Evolutionary conservation across 2,113 vertebrate species (phyloP), one percentile per base, ranked within the genome.

Genomic region (Saimiri boliviensis): DNA sequence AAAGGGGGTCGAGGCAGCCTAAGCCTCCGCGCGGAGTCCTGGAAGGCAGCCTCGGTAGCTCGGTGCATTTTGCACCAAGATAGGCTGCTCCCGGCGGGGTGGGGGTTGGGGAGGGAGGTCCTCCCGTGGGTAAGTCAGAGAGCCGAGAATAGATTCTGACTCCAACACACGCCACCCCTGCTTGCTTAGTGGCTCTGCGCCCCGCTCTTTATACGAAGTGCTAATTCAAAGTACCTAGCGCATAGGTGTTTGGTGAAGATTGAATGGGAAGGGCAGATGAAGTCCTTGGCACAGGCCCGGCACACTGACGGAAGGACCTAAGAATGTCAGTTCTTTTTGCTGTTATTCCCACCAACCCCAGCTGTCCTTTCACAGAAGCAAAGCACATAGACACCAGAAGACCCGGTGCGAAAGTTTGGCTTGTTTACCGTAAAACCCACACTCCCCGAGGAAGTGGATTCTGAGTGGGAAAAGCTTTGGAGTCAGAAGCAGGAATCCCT

Each of bases 11-110:
- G 4, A 47, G n/a, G 25, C 58, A 37, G 63, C n/a, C 47, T 32
- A 45, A 4, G 23, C 14, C 9, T 9, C 73, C 1, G 0, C 19
- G 35, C 2, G 3, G 32, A 20, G 32, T 56, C 23, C n/a, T 14
- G 6, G 54, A 91, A 81, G 42, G 40, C 30, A 54, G 37, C 7
- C 23, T 40, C 42, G 21, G 2, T 0, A 2, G 37, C 0, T 4
- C 1, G 4, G 54, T 13, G 81, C 20, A 8, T 49, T 91, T 85
- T 54, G 7, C 42, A 49, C 2, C 25, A 17, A 83, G 42, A 13
- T 20, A 30, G 32, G 25, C n/a, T 42, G 11, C 91, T 25, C 5
- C 19, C 2, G 60, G 60, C 27, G 12, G 60, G 5, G 27, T 63
- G 5, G 12, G 60, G 27, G 60, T 11, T 63, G 0, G 5, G 47